Evolutionary conservation across 2,797 vertebrate genomes (phyloP), one percentile per base, ranked within the genome.

Genomic region (Glyptemys insculpta): DNA sequence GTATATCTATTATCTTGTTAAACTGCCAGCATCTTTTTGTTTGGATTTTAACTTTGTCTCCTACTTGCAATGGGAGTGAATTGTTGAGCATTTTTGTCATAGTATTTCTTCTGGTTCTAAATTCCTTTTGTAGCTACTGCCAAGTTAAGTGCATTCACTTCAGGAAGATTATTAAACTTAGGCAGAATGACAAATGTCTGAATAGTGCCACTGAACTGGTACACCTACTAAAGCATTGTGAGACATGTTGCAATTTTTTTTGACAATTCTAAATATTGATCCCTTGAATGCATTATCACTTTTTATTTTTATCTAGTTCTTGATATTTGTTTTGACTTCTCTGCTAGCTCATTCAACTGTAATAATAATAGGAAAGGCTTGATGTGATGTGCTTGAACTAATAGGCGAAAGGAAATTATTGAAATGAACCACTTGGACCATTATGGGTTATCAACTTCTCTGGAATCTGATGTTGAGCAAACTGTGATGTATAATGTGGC

Each of bases 251-350:
- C 92, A 59, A 15, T 57, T 11, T 57, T 78, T 49, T 72, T 29
- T 78, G 14, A 78, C 44, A 78, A 31, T 78, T 78, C 74, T 49
- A 47, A 78, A 18, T 78, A 76, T n/a, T 57, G 9, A 8, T 57
- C 23, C 62, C 86, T 78, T 79, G 54, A n/a, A n/a, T 88, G 89
- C 4, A 34, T 5, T 0, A 0, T 62, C 76, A 29, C 14, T 50
- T 1, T 5, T 52, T 6, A 1, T 1, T 83, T 82, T 56, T 9
- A 5, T 74, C 47, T n/a, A 50, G 81, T n/a, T 37, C n/a, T 52
- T 82, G 53, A 34, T 47, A 52, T 0, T 0, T 0, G 0, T 23
- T 19, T 81, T 47, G 49, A 52, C 62, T 86, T 79, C 14, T 78
- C 41, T 78, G 25, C 44, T 49, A 78, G 74, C 74, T 49, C 47